Conservation (phyloP, 1,140 invertebrate species). For the Limonius californicus region DNA sequence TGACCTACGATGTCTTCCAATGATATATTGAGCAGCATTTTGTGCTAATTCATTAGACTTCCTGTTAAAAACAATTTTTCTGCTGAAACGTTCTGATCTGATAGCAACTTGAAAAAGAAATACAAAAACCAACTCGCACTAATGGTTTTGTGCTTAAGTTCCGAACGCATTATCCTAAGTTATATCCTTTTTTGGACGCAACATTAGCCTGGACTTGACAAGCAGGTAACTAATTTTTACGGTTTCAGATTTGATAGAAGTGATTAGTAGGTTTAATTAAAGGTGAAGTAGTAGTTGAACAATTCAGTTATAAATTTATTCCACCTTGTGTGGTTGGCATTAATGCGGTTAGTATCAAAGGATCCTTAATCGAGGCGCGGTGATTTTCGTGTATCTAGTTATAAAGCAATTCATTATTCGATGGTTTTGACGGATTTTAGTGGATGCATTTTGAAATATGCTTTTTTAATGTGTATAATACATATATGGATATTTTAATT, state of each 20-base stretch:
- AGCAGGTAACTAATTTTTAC: conserved; percentile 1
- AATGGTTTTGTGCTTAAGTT: not conserved
- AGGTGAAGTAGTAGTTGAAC: not conserved
- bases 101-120: too few relatives aligned
- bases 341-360: not conserved
- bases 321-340: not conserved
- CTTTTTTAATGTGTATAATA: too few relatives aligned
- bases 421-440: not conserved
- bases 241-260: not conserved
- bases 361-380: not conserved
- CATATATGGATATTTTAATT: too few relatives aligned
- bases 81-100: too few relatives aligned
- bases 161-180: not conserved
- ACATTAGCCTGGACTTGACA: not conserved
- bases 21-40: too few relatives aligned
- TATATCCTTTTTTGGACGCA: not conserved
- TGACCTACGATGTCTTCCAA: too few relatives aligned
- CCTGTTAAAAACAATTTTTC: too few relatives aligned
- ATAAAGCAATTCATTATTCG: not conserved
- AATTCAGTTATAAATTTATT: not conserved
- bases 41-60: too few relatives aligned
- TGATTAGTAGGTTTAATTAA: conserved; percentile 1
- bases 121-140: too few relatives aligned
- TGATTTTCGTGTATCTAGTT: not conserved
- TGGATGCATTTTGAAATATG: too few relatives aligned